Conservation (phyloP, 2,888 invertebrate species). For the Siphonodentalium dalli region DNA sequence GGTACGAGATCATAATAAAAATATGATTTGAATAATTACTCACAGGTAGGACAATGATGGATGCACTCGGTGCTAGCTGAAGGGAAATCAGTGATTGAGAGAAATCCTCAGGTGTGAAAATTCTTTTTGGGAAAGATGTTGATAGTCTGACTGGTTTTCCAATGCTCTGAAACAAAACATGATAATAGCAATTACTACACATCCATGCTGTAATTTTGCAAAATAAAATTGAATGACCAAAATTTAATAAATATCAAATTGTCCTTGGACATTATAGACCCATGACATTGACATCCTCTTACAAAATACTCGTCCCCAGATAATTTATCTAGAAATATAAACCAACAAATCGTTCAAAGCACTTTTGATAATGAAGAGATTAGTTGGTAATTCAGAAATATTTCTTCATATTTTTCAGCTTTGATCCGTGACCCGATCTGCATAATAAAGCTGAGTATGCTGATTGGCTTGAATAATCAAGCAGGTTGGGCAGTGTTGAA, state of each 20-base stretch:
- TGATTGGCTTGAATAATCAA: no score
- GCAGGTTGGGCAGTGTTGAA: no score
- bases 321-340: no score
- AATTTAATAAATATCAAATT: not conserved
- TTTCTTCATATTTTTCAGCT: no score
- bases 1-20: not conserved
- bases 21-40: conserved; percentile 22
- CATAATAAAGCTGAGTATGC: no score
- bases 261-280: no score
- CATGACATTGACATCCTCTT: not conserved
- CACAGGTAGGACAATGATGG: conserved; percentile 75
- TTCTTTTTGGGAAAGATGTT: conserved; percentile 79
- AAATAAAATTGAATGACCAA: not conserved
- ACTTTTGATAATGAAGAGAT: no score
- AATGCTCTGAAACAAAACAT: conserved; percentile 24
- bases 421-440: no score
- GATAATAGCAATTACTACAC: not conserved
- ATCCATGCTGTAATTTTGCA: conserved; percentile 22
- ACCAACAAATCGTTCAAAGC: no score
- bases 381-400: no score
- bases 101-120: conserved; percentile 71
- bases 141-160: conserved; percentile 73
- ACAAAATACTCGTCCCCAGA: no score
- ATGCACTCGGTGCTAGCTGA: conserved; percentile 78
- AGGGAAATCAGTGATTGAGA: conserved; percentile 72